Evolutionary conservation across 2,888 invertebrate species (phyloP).

Genomic region (Xestobium rufovillosum): DNA sequence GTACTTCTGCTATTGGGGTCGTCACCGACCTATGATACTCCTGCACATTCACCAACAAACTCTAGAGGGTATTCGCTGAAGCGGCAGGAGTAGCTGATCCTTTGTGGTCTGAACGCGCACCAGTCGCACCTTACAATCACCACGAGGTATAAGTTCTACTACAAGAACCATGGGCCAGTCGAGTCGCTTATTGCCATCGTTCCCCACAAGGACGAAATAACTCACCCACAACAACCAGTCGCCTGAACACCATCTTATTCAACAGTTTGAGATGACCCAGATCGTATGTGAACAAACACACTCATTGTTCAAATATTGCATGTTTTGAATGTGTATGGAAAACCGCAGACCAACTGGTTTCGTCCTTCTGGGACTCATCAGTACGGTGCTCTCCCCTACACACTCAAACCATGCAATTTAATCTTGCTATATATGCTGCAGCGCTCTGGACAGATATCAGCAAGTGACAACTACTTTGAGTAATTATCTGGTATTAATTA

Average conservation of each 20-base stretch:
- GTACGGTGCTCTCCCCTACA: too few relatives aligned
- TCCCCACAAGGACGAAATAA: constrained; percentile 2
- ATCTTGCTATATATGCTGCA: too few relatives aligned
- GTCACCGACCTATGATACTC: neutral
- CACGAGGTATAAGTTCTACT: neutral
- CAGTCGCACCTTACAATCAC: neutral
- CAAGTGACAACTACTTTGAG: too few relatives aligned
- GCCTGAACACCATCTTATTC: neutral
- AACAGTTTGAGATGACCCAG: constrained; percentile 11
- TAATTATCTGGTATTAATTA: too few relatives aligned
- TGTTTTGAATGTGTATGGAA: too few relatives aligned
- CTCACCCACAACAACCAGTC: neutral
- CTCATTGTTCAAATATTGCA: too few relatives aligned
- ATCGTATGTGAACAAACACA: too few relatives aligned
- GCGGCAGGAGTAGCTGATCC: neutral
- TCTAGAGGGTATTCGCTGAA: constrained; percentile 2
- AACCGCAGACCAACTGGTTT: too few relatives aligned
- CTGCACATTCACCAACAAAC: too few relatives aligned
- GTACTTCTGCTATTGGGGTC: neutral
- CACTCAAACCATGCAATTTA: too few relatives aligned
- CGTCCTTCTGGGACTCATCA: too few relatives aligned
- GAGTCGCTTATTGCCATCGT: constrained; percentile 1
- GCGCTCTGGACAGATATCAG: too few relatives aligned
- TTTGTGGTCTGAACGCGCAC: neutral
- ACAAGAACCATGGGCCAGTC: constrained; percentile 3